These are phyloP conservation scores for Ciconia stormi DNA, from an alignment of 2,113 vertebrate species.

Conservation along the genomic window DNA sequence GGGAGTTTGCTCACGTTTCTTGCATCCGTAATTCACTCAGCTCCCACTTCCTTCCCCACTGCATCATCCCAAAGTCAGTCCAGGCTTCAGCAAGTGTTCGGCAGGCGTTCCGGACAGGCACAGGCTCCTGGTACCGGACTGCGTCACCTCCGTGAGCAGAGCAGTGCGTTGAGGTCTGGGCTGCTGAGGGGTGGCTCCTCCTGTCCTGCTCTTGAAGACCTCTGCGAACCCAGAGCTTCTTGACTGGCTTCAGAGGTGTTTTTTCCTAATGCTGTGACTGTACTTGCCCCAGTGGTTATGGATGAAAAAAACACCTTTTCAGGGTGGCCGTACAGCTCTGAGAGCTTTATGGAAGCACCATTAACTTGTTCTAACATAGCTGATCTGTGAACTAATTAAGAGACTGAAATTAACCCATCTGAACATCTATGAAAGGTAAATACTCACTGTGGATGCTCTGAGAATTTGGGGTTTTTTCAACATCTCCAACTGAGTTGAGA, in stretches of 20 bases:
- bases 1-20: neutral
- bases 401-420: conserved; percentile 3
- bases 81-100: neutral
- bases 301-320: neutral
- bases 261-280: neutral
- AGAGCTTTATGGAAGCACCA: neutral
- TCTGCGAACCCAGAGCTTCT: neutral
- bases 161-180: neutral
- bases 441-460: neutral
- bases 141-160: fast-evolving
- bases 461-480: neutral
- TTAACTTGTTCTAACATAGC: neutral
- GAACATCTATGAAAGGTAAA: neutral
- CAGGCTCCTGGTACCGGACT: neutral
- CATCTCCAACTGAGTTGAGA: neutral
- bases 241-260: neutral
- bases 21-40: neutral
- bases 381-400: neutral
- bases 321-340: neutral
- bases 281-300: neutral
- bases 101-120: neutral
- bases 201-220: neutral
- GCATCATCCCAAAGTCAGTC: neutral
- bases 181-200: neutral
- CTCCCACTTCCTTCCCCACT: neutral